Conservation (phyloP, 2,797 vertebrate species). For the Falco cherrug region DNA sequence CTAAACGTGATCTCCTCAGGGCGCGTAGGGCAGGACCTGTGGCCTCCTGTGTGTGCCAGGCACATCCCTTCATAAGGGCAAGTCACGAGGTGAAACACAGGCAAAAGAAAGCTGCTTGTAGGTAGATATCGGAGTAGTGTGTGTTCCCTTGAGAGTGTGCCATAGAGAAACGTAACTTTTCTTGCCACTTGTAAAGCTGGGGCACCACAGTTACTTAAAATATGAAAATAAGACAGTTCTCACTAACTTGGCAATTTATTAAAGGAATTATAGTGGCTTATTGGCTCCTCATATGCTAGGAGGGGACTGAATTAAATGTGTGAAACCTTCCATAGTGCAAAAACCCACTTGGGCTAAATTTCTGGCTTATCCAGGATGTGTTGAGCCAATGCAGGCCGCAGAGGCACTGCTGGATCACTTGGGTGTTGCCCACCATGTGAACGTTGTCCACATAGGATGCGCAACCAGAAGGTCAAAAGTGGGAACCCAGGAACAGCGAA, state of each 20-base stretch:
- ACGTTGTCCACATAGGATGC: fast-evolving
- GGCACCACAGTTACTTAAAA: not conserved
- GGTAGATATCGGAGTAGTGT: fast-evolving
- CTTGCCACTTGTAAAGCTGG: not conserved
- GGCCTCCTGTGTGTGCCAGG: not conserved
- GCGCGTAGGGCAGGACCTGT: not conserved
- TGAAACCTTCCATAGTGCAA: not conserved
- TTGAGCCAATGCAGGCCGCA: not conserved
- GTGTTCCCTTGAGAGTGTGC: fast-evolving
- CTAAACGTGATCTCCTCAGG: not conserved
- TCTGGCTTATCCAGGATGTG: not conserved
- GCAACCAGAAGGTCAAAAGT: not conserved
- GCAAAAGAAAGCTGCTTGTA: not conserved
- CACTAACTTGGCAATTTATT: not conserved
- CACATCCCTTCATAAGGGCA: not conserved
- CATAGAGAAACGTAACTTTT: not conserved
- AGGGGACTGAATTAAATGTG: not conserved
- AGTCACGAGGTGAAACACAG: not conserved
- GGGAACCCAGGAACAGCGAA: not conserved
- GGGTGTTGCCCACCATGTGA: fast-evolving
- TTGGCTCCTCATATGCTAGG: not conserved
- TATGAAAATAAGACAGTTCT: not conserved
- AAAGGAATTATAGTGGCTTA: not conserved
- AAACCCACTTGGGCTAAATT: not conserved
- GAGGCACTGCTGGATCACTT: not conserved